Conservation (phyloP, 2,888 invertebrate genomes). For the Cancer borealis region DNA sequence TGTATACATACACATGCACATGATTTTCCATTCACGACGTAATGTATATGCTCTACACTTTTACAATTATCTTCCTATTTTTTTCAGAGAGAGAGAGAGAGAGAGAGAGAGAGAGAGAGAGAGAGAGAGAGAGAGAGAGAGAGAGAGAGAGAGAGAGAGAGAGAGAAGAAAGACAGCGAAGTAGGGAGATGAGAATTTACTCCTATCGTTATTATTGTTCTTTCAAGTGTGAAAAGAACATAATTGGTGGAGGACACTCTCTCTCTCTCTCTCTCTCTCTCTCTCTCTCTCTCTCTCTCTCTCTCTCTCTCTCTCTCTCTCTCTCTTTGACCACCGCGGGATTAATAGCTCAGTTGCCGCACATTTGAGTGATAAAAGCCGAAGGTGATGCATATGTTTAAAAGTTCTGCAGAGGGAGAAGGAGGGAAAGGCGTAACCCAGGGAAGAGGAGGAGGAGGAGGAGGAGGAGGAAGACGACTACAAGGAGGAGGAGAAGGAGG, state of each 20-base stretch:
- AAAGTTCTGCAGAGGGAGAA: slow-evolving; percentile 34
- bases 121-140: not conserved
- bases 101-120: not conserved
- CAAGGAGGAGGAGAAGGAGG: not conserved
- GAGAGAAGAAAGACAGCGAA: not conserved
- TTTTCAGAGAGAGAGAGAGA: not conserved
- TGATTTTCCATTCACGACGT: not conserved
- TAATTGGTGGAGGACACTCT: not conserved
- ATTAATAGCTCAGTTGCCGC: slow-evolving; percentile 25
- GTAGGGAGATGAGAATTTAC: slow-evolving; percentile 11
- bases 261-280: slow-evolving; percentile 38
- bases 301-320: slow-evolving; percentile 60
- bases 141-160: not conserved
- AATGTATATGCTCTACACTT: not conserved
- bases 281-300: slow-evolving; percentile 60
- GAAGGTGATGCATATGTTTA: slow-evolving; percentile 40
- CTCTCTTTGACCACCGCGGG: slow-evolving; percentile 40
- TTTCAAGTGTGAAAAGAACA: not conserved
- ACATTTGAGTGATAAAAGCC: slow-evolving; percentile 41
- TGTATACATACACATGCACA: slow-evolving; percentile 12
- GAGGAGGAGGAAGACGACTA: not conserved
- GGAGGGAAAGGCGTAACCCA: slow-evolving; percentile 45
- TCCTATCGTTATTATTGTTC: not conserved
- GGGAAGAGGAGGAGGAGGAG: not conserved
- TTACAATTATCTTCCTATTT: not conserved